Conservation (phyloP, 2,888 invertebrate species). For the Ochropleura plecta region DNA sequence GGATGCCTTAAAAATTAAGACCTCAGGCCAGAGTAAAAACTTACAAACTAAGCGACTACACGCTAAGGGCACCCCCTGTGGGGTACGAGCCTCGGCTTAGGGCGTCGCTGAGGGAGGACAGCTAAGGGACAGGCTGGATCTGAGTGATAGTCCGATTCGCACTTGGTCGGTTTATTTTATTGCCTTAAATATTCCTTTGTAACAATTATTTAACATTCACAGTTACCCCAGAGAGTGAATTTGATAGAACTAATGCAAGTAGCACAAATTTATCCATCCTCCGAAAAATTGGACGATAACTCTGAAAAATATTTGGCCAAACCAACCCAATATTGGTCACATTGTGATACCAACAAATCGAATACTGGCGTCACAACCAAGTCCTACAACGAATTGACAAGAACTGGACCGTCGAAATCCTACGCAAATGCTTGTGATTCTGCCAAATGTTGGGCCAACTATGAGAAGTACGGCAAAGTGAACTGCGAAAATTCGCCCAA, state of each 20-base stretch:
- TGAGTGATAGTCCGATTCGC: too few relatives aligned
- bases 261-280: constrained; percentile 63
- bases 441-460: constrained; percentile 65
- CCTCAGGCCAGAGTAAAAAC: too few relatives aligned
- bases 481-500: constrained; percentile 45
- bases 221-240: constrained; percentile 68
- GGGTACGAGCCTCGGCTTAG: too few relatives aligned
- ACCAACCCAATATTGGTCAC: constrained; percentile 43
- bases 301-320: constrained; percentile 61
- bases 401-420: constrained; percentile 57
- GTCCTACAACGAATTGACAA: constrained; percentile 49
- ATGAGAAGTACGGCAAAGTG: constrained; percentile 37
- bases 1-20: too few relatives aligned
- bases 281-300: constrained; percentile 63
- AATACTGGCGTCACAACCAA: constrained; percentile 28
- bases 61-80: too few relatives aligned
- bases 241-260: constrained; percentile 79
- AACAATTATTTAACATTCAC: constrained; percentile 29
- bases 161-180: background rate
- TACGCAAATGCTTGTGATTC: constrained; percentile 62
- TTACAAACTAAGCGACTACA: too few relatives aligned
- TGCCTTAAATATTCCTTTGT: background rate
- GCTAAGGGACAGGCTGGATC: too few relatives aligned
- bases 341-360: constrained; percentile 27
- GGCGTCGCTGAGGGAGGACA: too few relatives aligned